phyloP scores from a whole-genome alignment of 2,113 vertebrate species.

The Erinaceus europaeus region DNA sequence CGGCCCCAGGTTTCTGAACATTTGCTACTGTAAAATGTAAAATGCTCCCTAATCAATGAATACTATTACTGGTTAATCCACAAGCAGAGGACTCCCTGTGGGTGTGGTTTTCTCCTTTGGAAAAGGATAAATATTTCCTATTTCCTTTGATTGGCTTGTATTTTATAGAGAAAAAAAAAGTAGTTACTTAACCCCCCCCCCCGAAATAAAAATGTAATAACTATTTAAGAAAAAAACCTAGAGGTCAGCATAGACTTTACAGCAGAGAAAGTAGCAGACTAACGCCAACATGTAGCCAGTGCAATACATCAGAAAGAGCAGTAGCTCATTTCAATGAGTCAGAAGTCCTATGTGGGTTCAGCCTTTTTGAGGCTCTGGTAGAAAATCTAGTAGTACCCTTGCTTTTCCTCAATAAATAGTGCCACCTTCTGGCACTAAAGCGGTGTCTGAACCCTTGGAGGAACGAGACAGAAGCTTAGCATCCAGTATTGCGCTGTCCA shows the following conservation, averaged over 20 bases:
- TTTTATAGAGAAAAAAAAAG: conserved; percentile 11
- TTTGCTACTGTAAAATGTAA: too few species aligned
- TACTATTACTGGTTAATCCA: neutral
- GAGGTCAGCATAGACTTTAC: conserved; percentile 4
- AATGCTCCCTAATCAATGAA: too few species aligned
- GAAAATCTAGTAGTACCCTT: neutral
- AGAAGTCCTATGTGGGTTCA: neutral
- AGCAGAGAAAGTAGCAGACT: neutral
- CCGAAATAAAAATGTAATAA: neutral
- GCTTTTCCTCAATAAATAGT: conserved; percentile 37
- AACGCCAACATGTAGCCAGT: neutral
- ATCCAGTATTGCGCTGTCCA: neutral
- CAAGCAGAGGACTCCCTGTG: neutral
- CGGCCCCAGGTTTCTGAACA: too few species aligned
- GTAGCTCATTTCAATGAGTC: neutral
- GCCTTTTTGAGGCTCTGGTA: neutral
- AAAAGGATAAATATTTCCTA: neutral
- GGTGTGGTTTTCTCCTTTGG: neutral
- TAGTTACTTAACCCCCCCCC: neutral
- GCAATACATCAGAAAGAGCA: neutral
- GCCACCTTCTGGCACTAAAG: conserved; percentile 56
- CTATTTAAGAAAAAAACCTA: neutral
- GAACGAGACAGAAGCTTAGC: neutral
- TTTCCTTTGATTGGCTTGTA: neutral
- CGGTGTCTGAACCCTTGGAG: neutral